Percentiles rank a stretch among this genome's conserved stretches.
Conservation (phyloP, 2,888 invertebrate species). For the Urechis unicinctus region DNA sequence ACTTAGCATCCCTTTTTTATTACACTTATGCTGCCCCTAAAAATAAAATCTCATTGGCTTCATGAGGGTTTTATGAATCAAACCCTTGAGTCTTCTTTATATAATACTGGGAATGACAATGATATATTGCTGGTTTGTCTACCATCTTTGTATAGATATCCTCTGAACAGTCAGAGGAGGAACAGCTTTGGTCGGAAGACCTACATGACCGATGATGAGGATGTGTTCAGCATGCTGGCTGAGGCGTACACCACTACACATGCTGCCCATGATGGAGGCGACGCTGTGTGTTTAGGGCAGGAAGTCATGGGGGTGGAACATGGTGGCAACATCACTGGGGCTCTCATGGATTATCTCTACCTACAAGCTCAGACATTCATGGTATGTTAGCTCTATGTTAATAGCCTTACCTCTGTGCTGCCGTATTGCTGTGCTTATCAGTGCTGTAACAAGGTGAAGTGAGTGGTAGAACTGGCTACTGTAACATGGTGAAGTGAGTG, state of each 20-base stretch:
- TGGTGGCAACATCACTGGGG: conserved; percentile 31
- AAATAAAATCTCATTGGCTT: too few species aligned
- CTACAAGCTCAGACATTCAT: conserved; percentile 29
- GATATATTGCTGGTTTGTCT: too few species aligned
- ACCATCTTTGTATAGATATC: too few species aligned
- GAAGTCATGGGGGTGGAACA: conserved; percentile 29
- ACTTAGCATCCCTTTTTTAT: too few species aligned
- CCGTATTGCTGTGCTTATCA: neutral
- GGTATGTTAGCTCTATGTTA: conserved; percentile 25
- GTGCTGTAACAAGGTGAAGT: too few species aligned
- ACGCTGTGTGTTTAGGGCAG: too few species aligned
- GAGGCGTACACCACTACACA: conserved; percentile 28
- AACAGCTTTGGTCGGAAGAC: conserved; percentile 15
- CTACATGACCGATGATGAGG: conserved; percentile 36
- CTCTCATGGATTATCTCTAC: conserved; percentile 41
- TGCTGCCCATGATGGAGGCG: conserved; percentile 24
- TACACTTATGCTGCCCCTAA: too few species aligned
- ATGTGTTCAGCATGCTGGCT: conserved; percentile 30
- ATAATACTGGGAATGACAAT: too few species aligned
- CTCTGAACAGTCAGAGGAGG: conserved; percentile 12
- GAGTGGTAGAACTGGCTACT: too few species aligned
- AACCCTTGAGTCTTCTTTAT: too few species aligned
- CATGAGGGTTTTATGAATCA: too few species aligned
- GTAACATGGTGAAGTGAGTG: too few species aligned
- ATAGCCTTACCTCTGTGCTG: neutral